Evolutionary conservation across 2,888 invertebrate species (phyloP).

Genomic region (Clostera curtula): DNA sequence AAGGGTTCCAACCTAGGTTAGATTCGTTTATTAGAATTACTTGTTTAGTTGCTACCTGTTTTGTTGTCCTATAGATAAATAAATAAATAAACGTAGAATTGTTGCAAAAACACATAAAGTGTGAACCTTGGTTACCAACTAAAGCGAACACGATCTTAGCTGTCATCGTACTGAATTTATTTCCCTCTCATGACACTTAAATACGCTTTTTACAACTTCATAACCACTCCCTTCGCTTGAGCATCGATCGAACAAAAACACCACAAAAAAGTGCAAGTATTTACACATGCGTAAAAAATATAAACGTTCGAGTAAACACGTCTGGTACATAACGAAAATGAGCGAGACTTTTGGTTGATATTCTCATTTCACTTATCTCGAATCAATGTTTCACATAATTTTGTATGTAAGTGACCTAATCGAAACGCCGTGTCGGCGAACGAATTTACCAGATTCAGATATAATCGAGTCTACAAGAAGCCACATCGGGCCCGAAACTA

Average conservation of each 20-base stretch:
- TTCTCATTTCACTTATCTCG: conserved; percentile 41
- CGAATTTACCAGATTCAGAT: conserved; percentile 64
- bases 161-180: conserved; percentile 59
- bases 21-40: too few species aligned
- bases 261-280: conserved; percentile 21
- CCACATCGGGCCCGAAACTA: conserved; percentile 45
- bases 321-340: conserved; percentile 23
- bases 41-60: too few species aligned
- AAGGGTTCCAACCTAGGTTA: too few species aligned
- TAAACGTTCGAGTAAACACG: conserved; percentile 15
- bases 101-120: too few species aligned
- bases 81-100: too few species aligned
- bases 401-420: conserved; percentile 57
- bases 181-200: conserved; percentile 36
- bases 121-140: conserved; percentile 44
- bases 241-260: conserved; percentile 28
- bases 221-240: conserved; percentile 18
- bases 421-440: conserved; percentile 50
- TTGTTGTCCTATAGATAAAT: too few species aligned
- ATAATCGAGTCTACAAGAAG: conserved; percentile 64
- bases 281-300: conserved; percentile 20
- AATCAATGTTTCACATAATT: conserved; percentile 59
- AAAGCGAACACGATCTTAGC: conserved; percentile 51
- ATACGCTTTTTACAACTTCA: conserved; percentile 44
- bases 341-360: conserved; percentile 20